A percentile compares a stretch with the other conserved stretches of the same genome.
Evolutionary conservation across 2,797 vertebrate genomes (phyloP).

Genomic region (Lacerta viridis): DNA sequence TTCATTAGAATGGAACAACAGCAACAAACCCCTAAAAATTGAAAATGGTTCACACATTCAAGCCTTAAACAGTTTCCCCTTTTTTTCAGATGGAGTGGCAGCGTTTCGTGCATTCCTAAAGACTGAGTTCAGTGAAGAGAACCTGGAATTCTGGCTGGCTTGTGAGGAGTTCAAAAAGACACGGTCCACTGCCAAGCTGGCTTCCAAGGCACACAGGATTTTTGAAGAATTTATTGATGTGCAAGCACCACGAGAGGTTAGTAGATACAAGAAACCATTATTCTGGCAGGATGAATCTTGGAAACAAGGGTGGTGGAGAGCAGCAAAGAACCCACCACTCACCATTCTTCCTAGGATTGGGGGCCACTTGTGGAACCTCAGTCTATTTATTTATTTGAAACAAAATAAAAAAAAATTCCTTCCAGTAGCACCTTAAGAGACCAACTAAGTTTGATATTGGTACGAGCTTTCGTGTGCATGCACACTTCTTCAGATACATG

Average conservation of each 20-base stretch:
- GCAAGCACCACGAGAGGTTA: slow-evolving; percentile 84
- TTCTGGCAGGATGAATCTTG: background rate
- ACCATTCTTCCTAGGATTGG: rapidly evolving
- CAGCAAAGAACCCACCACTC: background rate
- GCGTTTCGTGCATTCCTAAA: slow-evolving; percentile 85
- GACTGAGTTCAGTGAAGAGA: slow-evolving; percentile 86
- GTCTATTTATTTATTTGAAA: background rate
- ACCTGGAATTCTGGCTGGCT: slow-evolving; percentile 86
- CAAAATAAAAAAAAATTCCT: too few relatives aligned
- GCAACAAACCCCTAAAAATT: background rate
- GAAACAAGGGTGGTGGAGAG: background rate
- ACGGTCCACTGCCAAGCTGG: slow-evolving; percentile 81
- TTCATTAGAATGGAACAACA: background rate
- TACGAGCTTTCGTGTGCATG: too few relatives aligned
- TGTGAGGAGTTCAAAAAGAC: slow-evolving; percentile 86
- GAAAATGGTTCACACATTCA: background rate
- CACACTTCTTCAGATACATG: too few relatives aligned
- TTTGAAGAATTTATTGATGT: slow-evolving; percentile 86
- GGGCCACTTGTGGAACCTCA: background rate
- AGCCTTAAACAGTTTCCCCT: rapidly evolving
- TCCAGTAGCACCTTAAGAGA: too few relatives aligned
- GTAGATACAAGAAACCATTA: background rate
- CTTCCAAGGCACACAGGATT: slow-evolving; percentile 84
- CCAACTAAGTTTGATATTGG: too few relatives aligned
- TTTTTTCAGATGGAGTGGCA: slow-evolving; percentile 79